Percentiles rank a stretch among this genome's conserved stretches.
These are phyloP conservation scores for Gastracanthus pulcherrimus DNA, from an alignment of 2,888 invertebrate species.

Conservation along the genomic window DNA sequence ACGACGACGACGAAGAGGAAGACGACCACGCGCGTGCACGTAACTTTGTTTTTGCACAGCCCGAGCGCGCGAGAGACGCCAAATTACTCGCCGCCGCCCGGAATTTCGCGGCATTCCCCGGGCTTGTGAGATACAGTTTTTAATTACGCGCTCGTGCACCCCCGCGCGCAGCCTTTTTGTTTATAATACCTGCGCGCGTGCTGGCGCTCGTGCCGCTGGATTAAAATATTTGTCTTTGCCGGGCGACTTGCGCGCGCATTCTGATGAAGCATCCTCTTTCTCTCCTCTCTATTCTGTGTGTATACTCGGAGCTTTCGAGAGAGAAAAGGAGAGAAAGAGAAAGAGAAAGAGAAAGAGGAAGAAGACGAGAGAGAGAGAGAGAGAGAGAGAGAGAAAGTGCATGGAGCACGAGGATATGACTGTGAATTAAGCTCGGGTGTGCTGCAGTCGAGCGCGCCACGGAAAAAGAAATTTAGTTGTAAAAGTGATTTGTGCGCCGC, in stretches of 20 bases:
- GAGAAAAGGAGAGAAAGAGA: neutral
- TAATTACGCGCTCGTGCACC: conserved; percentile 2
- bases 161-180: neutral
- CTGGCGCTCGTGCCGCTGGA: neutral
- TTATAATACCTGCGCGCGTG: neutral
- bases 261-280: conserved; percentile 37
- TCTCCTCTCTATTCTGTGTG: too few species aligned
- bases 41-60: conserved; percentile 27
- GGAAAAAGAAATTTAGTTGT: neutral
- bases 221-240: conserved; percentile 41
- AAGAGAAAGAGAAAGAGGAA: too few species aligned
- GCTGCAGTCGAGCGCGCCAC: too few species aligned
- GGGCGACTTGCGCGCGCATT: neutral
- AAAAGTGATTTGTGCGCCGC: neutral
- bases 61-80: neutral
- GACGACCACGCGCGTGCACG: neutral
- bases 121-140: conserved; percentile 41
- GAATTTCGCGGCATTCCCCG: neutral
- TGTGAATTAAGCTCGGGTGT: neutral
- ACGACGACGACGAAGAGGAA: too few species aligned
- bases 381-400: too few species aligned
- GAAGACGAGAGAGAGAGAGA: too few species aligned
- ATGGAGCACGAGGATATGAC: too few species aligned
- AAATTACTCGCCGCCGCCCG: conserved; percentile 23
- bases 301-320: neutral